These are phyloP conservation scores for Ennomos erosarius DNA, from an alignment of 2,888 invertebrate species.

Conservation along the genomic window DNA sequence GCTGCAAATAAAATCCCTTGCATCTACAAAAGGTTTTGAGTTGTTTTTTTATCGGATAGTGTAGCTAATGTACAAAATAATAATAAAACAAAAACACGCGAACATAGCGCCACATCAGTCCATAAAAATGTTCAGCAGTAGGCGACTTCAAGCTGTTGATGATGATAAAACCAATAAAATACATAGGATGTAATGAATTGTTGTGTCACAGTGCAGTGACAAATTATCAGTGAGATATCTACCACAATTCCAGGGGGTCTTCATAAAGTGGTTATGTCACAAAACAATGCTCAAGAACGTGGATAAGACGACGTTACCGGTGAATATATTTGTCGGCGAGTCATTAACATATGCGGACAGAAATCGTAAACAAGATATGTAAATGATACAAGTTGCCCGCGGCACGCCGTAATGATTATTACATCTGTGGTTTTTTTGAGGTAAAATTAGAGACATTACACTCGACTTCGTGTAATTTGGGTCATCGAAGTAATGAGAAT, in stretches of 20 bases:
- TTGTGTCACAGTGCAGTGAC: too few species aligned
- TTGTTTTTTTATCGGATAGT: too few species aligned
- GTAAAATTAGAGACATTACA: constrained; percentile 25
- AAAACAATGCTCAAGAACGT: constrained; percentile 65
- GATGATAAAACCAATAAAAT: too few species aligned
- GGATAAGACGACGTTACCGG: constrained; percentile 42
- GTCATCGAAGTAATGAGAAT: constrained; percentile 5
- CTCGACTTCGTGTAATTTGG: constrained; percentile 17
- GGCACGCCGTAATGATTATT: constrained; percentile 56
- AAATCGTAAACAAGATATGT: constrained; percentile 76
- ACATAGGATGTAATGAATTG: too few species aligned
- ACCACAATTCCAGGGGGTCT: constrained; percentile 36
- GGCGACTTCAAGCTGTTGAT: too few species aligned
- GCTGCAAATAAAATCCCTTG: too few species aligned
- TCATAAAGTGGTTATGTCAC: constrained; percentile 46
- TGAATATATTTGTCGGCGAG: constrained; percentile 74
- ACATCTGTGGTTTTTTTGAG: constrained; percentile 49
- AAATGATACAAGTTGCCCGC: constrained; percentile 65
- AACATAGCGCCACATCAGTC: too few species aligned
- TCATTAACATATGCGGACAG: constrained; percentile 73
- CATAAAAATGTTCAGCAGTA: too few species aligned
- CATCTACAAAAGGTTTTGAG: too few species aligned
- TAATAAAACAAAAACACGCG: too few species aligned
- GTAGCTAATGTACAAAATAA: too few species aligned
- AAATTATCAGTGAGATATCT: too few species aligned